These are phyloP conservation scores for Eristalis tenax DNA, from an alignment of 2,888 invertebrate species.

Conservation along the genomic window DNA sequence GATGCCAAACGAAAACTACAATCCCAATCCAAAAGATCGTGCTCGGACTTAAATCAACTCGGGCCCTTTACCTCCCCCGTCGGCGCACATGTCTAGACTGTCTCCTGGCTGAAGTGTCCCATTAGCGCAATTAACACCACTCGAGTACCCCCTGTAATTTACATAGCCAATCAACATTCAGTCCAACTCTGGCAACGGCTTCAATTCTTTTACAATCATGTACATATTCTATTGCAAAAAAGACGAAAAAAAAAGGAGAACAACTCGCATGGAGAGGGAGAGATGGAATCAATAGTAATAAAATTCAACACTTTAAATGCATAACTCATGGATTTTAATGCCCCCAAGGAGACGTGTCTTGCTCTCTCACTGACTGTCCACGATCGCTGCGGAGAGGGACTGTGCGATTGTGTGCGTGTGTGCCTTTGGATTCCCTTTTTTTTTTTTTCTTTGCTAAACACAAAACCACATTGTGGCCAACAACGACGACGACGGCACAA, in stretches of 20 bases:
- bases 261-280: not conserved
- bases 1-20: not conserved
- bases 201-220: not conserved
- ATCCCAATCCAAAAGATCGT: not conserved
- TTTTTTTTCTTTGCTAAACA: not conserved
- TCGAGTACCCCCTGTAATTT: constrained; percentile 4
- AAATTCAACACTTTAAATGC: constrained; percentile 34
- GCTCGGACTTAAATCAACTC: not conserved
- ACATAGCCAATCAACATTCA: not conserved
- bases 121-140: constrained; percentile 14
- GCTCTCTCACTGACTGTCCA: constrained; percentile 24
- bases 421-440: constrained; percentile 2
- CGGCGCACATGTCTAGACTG: not conserved
- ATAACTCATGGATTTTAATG: constrained; percentile 53
- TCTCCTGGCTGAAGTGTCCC: not conserved
- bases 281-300: constrained; percentile 6
- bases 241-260: not conserved
- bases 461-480: constrained; percentile 38
- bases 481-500: constrained; percentile 13
- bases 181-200: not conserved
- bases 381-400: constrained; percentile 13
- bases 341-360: constrained; percentile 43
- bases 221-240: not conserved
- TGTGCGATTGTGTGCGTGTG: not conserved
- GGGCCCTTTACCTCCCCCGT: not conserved